A percentile compares a stretch with the other conserved stretches of the same genome.
phyloP scores from a whole-genome alignment of 2,797 vertebrate species.

The Sebastes kiyomatsui region DNA sequence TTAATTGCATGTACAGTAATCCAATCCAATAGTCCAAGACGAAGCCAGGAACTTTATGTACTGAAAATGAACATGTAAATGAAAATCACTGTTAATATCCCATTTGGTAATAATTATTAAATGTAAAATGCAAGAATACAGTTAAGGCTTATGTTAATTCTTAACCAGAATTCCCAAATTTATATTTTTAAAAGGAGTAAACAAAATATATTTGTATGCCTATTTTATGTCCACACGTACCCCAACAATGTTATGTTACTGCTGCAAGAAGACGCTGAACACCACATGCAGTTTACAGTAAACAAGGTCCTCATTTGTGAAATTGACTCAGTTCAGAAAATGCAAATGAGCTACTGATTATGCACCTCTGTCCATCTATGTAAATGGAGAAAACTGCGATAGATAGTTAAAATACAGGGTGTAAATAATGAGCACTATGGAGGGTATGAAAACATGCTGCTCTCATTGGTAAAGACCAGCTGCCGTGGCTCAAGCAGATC shows the following conservation, averaged over 20 bases:
- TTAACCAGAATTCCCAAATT: neutral
- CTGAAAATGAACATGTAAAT: no score
- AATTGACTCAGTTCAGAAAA: constrained; percentile 4
- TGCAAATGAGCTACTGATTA: constrained; percentile 23
- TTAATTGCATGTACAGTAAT: neutral
- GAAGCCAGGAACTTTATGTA: neutral
- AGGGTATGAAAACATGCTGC: neutral
- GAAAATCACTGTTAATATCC: neutral
- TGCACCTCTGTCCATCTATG: neutral
- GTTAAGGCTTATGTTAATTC: neutral
- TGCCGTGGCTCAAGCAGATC: neutral
- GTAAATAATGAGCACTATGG: neutral
- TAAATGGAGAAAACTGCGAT: neutral
- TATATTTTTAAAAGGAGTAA: neutral
- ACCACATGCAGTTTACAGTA: neutral
- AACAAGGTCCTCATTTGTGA: neutral
- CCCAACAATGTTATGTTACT: neutral
- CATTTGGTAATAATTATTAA: neutral
- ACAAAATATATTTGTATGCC: neutral
- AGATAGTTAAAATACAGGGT: neutral
- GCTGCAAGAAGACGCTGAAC: neutral
- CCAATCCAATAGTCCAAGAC: neutral
- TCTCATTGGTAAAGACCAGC: neutral
- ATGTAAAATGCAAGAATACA: neutral
- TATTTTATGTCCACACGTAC: neutral